phyloP scores from a whole-genome alignment of 2,888 invertebrate genomes.

The Agrochola lychnidis region DNA sequence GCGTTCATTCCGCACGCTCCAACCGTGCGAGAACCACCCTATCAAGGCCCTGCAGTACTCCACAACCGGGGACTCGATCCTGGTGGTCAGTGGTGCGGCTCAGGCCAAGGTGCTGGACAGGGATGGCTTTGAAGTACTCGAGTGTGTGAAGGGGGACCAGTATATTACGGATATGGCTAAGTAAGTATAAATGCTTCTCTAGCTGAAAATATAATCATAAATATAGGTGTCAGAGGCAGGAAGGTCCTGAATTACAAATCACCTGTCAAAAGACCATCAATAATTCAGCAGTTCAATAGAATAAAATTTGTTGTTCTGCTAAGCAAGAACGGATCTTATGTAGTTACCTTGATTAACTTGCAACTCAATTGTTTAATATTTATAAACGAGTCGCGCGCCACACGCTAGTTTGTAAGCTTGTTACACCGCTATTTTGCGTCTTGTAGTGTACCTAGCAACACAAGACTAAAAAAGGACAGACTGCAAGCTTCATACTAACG shows the following conservation, averaged over 20 bases:
- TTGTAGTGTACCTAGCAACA: background rate
- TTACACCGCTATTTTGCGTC: background rate
- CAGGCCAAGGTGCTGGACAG: conserved; percentile 98
- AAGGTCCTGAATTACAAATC: no score
- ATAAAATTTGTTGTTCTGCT: background rate
- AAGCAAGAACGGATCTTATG: background rate
- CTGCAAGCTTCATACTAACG: no score
- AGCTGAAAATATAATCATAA: background rate
- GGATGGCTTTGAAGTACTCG: conserved; percentile 97
- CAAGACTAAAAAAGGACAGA: no score
- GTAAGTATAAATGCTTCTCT: conserved; percentile 66
- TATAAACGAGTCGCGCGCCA: background rate
- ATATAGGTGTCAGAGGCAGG: no score
- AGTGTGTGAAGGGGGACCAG: conserved; percentile 98
- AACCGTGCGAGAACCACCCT: conserved; percentile 98
- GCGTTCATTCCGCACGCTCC: conserved; percentile 97
- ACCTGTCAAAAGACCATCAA: background rate
- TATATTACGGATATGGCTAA: conserved; percentile 98
- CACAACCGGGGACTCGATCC: conserved; percentile 97
- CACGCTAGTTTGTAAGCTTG: background rate
- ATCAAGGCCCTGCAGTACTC: conserved; percentile 97
- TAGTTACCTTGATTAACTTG: background rate
- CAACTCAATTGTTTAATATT: no score
- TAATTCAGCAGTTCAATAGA: background rate
- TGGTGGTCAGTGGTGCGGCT: conserved; percentile 97